These are phyloP conservation scores for Entomyzon cyanotis DNA, from an alignment of 2,113 vertebrate genomes.

Conservation along the genomic window DNA sequence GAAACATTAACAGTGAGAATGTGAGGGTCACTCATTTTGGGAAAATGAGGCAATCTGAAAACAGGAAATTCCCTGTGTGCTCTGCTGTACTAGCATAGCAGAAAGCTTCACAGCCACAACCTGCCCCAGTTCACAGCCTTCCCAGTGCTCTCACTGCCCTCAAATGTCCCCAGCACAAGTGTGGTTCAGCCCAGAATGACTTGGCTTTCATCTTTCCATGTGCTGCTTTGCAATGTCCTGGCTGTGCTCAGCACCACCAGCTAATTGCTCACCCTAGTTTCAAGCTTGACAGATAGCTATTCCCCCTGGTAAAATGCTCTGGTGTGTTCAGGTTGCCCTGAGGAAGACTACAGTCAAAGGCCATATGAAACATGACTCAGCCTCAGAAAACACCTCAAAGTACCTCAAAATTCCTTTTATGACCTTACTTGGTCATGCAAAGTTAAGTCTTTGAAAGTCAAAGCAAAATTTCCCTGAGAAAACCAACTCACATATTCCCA, in stretches of 20 bases:
- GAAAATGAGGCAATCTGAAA: neutral
- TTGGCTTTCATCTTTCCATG: neutral
- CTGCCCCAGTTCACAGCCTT: neutral
- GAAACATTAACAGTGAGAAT: neutral
- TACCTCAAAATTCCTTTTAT: neutral
- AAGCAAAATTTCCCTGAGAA: neutral
- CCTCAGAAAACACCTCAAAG: neutral
- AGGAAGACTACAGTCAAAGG: neutral
- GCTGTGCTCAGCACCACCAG: neutral
- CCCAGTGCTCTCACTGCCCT: neutral
- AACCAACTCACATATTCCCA: neutral
- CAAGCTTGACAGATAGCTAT: neutral
- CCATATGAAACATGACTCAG: neutral
- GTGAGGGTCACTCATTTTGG: neutral
- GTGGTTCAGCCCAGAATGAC: neutral
- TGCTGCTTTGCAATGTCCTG: neutral
- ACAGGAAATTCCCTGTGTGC: neutral
- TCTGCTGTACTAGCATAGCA: rapidly evolving
- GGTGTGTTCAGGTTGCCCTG: neutral
- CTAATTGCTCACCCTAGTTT: neutral
- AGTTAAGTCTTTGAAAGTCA: neutral
- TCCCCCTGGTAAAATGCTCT: neutral
- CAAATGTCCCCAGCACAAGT: neutral
- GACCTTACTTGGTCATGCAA: neutral
- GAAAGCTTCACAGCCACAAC: neutral